phyloP scores from a whole-genome alignment of 2,888 invertebrate species.

The Octonoba sinensis region DNA sequence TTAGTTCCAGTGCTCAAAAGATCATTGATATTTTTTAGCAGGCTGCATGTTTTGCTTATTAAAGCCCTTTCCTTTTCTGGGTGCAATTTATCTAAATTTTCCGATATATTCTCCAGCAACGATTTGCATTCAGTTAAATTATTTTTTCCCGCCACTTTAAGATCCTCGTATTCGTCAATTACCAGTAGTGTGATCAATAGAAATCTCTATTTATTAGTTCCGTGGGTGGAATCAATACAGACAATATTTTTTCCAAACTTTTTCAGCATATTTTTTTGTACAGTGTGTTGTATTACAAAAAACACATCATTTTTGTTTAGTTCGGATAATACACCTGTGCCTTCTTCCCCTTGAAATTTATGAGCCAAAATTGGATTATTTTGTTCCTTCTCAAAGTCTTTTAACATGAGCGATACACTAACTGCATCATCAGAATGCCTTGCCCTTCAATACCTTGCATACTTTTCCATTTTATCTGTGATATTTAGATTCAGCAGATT shows the following conservation, averaged over 20 bases:
- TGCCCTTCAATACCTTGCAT: too few species aligned
- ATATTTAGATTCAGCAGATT: too few species aligned
- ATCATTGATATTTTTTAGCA: too few species aligned
- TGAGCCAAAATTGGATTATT: background rate
- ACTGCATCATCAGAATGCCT: background rate
- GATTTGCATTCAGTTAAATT: too few species aligned
- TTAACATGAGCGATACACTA: background rate
- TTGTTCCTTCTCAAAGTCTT: background rate
- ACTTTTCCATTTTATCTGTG: too few species aligned
- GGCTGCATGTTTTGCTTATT: too few species aligned
- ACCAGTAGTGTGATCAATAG: slow-evolving; percentile 11
- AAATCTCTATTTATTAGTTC: slow-evolving; percentile 17
- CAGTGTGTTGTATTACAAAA: slow-evolving; percentile 17
- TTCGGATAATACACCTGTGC: background rate
- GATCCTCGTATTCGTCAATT: background rate
- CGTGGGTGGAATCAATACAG: slow-evolving; percentile 31
- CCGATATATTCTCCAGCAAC: too few species aligned
- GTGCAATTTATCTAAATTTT: too few species aligned
- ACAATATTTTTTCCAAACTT: slow-evolving; percentile 14
- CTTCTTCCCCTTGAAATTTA: background rate
- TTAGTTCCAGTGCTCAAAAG: too few species aligned
- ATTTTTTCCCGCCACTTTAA: too few species aligned
- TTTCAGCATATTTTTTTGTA: slow-evolving; percentile 11
- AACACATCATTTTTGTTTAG: slow-evolving; percentile 1
- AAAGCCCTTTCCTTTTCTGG: too few species aligned